These are phyloP conservation scores for Erinaceus europaeus DNA, from an alignment of 2,113 vertebrate species.

Conservation along the genomic window DNA sequence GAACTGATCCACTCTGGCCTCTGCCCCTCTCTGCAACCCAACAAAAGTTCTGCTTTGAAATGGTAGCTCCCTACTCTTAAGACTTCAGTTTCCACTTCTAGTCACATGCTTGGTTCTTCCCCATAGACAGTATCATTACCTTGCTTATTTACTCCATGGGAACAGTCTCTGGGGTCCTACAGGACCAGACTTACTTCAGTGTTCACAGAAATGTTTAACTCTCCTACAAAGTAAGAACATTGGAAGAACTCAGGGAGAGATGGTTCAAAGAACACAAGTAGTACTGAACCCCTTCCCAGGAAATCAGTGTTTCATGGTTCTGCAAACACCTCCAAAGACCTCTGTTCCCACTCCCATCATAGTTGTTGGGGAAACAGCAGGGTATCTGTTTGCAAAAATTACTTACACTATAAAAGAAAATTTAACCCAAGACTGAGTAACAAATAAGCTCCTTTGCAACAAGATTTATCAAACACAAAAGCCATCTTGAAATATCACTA, in stretches of 20 bases:
- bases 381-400: slow-evolving; percentile 25
- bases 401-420: slow-evolving; percentile 36
- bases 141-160: neutral
- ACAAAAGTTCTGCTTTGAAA: neutral
- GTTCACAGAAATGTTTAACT: neutral
- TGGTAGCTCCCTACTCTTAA: neutral
- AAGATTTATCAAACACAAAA: slow-evolving; percentile 56
- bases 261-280: neutral
- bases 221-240: neutral
- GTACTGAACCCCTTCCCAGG: neutral
- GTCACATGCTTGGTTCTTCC: neutral
- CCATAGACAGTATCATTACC: neutral
- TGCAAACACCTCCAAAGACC: neutral
- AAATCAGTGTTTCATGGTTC: neutral
- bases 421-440: slow-evolving; percentile 2
- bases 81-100: neutral
- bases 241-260: neutral
- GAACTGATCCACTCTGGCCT: neutral
- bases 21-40: neutral
- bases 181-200: neutral
- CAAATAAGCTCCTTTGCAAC: slow-evolving; percentile 31
- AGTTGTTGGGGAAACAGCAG: slow-evolving; percentile 35
- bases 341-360: neutral
- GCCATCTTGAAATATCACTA: slow-evolving; percentile 51
- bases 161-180: too few relatives aligned